phyloP scores from a whole-genome alignment of 2,113 vertebrate species.

The Motacilla alba region DNA sequence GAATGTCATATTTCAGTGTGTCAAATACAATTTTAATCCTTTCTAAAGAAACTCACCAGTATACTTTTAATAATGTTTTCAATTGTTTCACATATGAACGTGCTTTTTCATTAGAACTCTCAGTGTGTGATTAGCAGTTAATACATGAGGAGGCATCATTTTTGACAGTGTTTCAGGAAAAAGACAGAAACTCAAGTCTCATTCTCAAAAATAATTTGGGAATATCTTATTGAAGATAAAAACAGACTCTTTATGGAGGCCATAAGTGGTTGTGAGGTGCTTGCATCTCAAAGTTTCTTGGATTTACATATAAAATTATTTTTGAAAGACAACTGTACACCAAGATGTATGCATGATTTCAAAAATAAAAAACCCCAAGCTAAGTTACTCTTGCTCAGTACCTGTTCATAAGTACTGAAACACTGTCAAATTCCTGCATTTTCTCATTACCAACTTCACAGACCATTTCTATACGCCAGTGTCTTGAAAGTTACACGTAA shows the following conservation, averaged over 20 bases:
- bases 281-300: not conserved
- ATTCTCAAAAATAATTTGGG: not conserved
- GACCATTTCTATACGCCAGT: not conserved
- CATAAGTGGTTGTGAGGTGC: no score
- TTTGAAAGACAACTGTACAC: not conserved
- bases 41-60: not conserved
- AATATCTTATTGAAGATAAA: not conserved
- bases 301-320: not conserved
- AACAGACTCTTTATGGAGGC: not conserved
- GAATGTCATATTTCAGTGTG: not conserved
- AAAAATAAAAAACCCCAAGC: not conserved
- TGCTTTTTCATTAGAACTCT: not conserved
- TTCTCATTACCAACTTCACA: not conserved
- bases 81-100: not conserved
- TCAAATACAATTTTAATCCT: not conserved
- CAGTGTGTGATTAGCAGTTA: not conserved
- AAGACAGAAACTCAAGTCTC: not conserved
- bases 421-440: not conserved
- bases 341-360: not conserved
- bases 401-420: not conserved
- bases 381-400: not conserved
- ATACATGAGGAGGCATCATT: not conserved
- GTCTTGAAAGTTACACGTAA: not conserved
- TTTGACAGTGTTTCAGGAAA: not conserved
- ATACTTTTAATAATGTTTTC: not conserved